Evolutionary conservation across 2,113 vertebrate genomes (phyloP), one percentile per base, ranked within the genome.

Genomic region (Saguinus imperator): DNA sequence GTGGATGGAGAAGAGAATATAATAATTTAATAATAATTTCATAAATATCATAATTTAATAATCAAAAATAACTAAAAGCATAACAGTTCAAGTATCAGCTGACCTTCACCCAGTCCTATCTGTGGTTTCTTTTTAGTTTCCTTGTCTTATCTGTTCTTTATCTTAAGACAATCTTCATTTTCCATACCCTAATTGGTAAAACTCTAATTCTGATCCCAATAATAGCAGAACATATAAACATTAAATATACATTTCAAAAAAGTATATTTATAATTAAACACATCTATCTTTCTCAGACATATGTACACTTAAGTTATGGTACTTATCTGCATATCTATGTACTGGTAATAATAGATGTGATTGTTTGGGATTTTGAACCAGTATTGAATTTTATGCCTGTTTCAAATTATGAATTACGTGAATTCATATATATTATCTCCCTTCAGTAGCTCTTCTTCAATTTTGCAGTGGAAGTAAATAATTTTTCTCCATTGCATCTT

Each of bases 311-410:
- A 75, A 92, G 17, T 95, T 80, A 58, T 58, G 37, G 20, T 77
- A 82, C 16, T 61, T 92, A 57, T 61, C 25, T 17, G 45, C 87
- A 48, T 86, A 85, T 81, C n/a, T 86, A 79, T 64, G 37, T 80
- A 68, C 68, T 82, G 27, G 8, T 58, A 35, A 66, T 87, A 73
- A 80, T 48, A 72, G 72, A 73, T 45, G 13, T n/a, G n/a, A 94
- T 93, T 64, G 61, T 87, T 85, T 92, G 52, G n/a, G 21, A 57
- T 89, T 95, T 75, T 77, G 86, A 96, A 66, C 25, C 25, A 87
- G 66, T n/a, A 57, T 57, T 91, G 0, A 85, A 94, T 85, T 76
- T 70, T 85, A 88, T 76, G 11, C 18, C 40, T 91, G 79, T 68
- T 86, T 91, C 92, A 48, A 94, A 94, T 7, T 82, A 70, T 27